A percentile compares a stretch with the other conserved stretches of the same genome.
These are phyloP conservation scores for Scophthalmus maximus DNA, from an alignment of 2,113 vertebrate species.

Conservation along the genomic window DNA sequence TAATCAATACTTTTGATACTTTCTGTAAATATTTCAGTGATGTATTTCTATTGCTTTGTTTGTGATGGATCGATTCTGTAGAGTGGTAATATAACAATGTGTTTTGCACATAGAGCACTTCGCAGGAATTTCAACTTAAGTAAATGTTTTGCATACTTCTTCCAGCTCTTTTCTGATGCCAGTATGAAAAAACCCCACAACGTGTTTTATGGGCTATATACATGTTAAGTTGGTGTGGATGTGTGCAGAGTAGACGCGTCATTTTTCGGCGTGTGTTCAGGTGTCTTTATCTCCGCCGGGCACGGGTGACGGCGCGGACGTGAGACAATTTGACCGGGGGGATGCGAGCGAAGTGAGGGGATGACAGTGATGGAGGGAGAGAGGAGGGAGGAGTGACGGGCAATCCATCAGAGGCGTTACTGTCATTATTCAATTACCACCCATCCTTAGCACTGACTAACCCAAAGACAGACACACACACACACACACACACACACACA, in stretches of 20 bases:
- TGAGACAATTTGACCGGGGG: constrained; percentile 59
- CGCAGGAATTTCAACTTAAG: background rate
- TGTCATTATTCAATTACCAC: constrained; percentile 84
- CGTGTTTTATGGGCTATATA: too few species aligned
- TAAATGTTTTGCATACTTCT: background rate
- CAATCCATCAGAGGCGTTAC: constrained; percentile 78
- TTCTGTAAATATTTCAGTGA: too few species aligned
- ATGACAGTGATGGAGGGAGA: constrained; percentile 79
- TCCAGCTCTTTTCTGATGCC: background rate
- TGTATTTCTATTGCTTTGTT: too few species aligned
- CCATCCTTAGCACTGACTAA: constrained; percentile 78
- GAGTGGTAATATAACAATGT: too few species aligned
- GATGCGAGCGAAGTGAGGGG: constrained; percentile 43
- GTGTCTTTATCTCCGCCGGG: constrained; percentile 53
- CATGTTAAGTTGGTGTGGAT: background rate
- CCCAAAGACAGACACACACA: constrained; percentile 48
- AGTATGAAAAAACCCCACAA: too few species aligned
- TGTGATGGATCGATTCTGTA: too few species aligned
- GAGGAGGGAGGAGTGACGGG: constrained; percentile 72
- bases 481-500: constrained; percentile 10
- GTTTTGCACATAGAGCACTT: too few species aligned
- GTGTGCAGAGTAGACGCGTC: background rate
- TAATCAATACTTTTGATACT: too few species aligned
- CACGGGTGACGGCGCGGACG: constrained; percentile 36
- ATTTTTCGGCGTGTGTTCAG: constrained; percentile 13